Evolutionary conservation across 2,888 invertebrate species (phyloP).

Genomic region (Rhagonycha fulva): DNA sequence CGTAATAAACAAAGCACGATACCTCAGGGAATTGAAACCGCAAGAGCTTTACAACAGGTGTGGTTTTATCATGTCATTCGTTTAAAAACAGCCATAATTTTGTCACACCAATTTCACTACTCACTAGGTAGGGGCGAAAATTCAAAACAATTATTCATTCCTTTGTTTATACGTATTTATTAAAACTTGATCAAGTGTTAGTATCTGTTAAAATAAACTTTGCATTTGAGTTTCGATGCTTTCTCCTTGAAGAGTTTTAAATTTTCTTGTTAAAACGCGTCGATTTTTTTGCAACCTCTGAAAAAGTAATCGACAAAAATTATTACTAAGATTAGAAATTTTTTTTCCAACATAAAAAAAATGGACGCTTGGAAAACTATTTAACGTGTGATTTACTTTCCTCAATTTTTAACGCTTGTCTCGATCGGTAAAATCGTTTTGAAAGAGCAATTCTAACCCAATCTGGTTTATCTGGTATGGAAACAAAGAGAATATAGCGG

Average conservation of each 20-base stretch:
- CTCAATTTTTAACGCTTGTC: conserved; percentile 65
- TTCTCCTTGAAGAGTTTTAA: conserved; percentile 56
- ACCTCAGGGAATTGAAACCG: not conserved
- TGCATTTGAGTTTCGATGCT: conserved; percentile 28
- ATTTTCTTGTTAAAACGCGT: conserved; percentile 52
- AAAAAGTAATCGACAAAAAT: conserved; percentile 26
- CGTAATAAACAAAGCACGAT: not conserved
- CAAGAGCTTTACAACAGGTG: not conserved
- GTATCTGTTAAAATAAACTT: not conserved
- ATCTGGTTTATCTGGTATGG: conserved; percentile 72
- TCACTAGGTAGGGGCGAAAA: not conserved
- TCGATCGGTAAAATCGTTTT: conserved; percentile 64
- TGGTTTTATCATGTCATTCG: not conserved
- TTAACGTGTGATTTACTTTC: conserved; percentile 40
- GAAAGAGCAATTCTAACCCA: conserved; percentile 68
- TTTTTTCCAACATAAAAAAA: not conserved
- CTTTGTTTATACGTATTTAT: not conserved
- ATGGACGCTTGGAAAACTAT: not conserved
- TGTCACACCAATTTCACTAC: not conserved
- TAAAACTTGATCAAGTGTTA: not conserved
- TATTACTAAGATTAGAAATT: not conserved
- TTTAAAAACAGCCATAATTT: not conserved
- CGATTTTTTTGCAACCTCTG: conserved; percentile 56
- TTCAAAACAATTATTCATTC: not conserved
- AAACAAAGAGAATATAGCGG: conserved; percentile 67